These are phyloP conservation scores for Trichomycterus rosablanca DNA, from an alignment of 2,113 vertebrate genomes.

Conservation along the genomic window DNA sequence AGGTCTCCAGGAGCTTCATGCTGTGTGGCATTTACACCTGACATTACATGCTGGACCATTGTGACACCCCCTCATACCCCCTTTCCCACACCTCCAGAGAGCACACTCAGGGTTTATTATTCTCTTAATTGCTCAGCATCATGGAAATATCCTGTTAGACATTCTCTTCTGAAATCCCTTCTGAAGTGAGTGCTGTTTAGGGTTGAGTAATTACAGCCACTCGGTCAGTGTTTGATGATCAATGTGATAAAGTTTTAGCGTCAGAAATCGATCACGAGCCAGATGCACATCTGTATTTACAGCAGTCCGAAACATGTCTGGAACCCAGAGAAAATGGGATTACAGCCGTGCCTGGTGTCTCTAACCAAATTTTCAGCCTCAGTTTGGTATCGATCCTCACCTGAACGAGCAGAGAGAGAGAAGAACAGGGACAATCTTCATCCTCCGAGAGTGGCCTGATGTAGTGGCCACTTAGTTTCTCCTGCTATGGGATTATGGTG, in stretches of 20 bases:
- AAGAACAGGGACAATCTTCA: slow-evolving; percentile 20
- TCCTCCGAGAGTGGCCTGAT: slow-evolving; percentile 30
- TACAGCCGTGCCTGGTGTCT: slow-evolving; percentile 46
- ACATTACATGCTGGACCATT: too few relatives aligned
- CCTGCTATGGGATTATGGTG: not conserved
- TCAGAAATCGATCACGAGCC: slow-evolving; percentile 20
- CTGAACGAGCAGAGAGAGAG: slow-evolving; percentile 27
- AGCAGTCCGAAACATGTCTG: slow-evolving; percentile 44
- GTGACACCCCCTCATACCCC: too few relatives aligned
- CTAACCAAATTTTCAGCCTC: slow-evolving; percentile 55
- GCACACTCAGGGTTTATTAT: too few relatives aligned
- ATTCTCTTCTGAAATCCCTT: not conserved
- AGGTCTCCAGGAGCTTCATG: too few relatives aligned
- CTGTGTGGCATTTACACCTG: too few relatives aligned
- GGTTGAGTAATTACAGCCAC: slow-evolving; percentile 6
- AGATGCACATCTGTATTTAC: slow-evolving; percentile 29
- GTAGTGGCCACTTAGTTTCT: slow-evolving; percentile 9
- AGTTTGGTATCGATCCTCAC: slow-evolving; percentile 46
- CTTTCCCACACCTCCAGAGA: too few relatives aligned
- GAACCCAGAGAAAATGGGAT: slow-evolving; percentile 50
- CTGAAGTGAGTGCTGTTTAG: not conserved
- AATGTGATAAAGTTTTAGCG: slow-evolving; percentile 5
- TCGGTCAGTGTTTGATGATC: not conserved
- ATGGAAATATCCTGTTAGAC: not conserved
- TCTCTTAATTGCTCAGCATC: too few relatives aligned